Evolutionary conservation across 2,888 invertebrate genomes (phyloP).

Genomic region (Drosophila imparisetae): DNA sequence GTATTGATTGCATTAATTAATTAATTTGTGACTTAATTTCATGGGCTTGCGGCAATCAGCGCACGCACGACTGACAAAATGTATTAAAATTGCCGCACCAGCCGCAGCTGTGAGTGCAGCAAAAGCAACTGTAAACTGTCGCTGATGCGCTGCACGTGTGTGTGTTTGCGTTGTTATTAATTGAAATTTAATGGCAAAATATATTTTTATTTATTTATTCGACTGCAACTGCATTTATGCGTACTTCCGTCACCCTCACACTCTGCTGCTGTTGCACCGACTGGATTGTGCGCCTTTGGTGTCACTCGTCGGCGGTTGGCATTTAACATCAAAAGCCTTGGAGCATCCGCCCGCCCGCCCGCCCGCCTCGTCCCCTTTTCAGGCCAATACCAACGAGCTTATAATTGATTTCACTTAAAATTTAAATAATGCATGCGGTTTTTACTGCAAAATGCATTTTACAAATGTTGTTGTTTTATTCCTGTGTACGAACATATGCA

Average conservation of each 20-base stretch:
- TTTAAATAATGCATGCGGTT: conserved; percentile 80
- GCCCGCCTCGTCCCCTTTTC: neutral
- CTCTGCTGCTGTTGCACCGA: conserved; percentile 4
- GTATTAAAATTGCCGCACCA: conserved; percentile 74
- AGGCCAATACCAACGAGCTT: conserved; percentile 55
- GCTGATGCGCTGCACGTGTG: conserved; percentile 65
- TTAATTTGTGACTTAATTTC: conserved; percentile 81
- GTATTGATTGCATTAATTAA: conserved; percentile 82
- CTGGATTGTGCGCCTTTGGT: neutral
- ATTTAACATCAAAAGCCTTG: conserved; percentile 74
- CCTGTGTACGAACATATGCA: neutral
- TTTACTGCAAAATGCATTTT: conserved; percentile 79
- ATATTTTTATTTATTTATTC: conserved; percentile 81
- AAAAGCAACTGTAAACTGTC: conserved; percentile 24
- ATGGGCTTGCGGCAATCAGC: conserved; percentile 81
- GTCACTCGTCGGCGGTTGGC: conserved; percentile 45
- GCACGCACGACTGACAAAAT: conserved; percentile 79
- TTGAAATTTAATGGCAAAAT: conserved; percentile 83
- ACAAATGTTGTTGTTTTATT: conserved; percentile 50
- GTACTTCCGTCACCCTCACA: conserved; percentile 69
- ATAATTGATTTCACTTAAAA: conserved; percentile 80
- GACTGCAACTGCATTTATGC: conserved; percentile 77
- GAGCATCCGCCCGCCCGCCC: neutral
- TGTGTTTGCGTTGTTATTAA: conserved; percentile 82
- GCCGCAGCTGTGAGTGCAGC: conserved; percentile 44